Evolutionary conservation across 64 coral and sea anemone species (phyloP).

Genomic region (Porites australiensis): DNA sequence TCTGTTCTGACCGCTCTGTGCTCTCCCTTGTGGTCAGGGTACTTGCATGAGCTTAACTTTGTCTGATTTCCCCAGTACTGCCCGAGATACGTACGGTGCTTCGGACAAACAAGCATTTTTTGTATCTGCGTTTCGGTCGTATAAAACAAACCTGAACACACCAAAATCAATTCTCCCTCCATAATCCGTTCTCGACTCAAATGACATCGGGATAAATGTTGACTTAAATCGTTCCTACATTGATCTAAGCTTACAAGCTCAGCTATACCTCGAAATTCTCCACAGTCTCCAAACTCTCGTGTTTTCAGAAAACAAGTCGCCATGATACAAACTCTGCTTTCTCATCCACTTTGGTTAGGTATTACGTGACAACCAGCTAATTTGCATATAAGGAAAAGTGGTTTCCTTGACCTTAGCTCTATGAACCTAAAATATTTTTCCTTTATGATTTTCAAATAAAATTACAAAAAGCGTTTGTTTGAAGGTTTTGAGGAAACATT

Average conservation of each 20-base stretch:
- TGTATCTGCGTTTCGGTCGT: constrained; percentile 37
- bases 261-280: neutral
- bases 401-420: no score
- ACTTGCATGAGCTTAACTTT: constrained; percentile 52
- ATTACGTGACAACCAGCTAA: constrained; percentile 1
- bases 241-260: constrained; percentile 11
- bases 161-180: constrained; percentile 60
- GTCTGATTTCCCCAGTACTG: constrained; percentile 67
- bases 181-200: neutral
- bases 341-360: neutral
- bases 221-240: neutral
- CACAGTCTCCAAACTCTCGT: neutral
- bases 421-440: no score
- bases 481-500: neutral
- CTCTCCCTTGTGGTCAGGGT: constrained; percentile 61
- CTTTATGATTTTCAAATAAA: no score
- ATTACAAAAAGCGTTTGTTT: no score
- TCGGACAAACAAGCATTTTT: constrained; percentile 60
- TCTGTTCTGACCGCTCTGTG: constrained; percentile 62
- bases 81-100: constrained; percentile 53
- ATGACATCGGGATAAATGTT: constrained; percentile 9
- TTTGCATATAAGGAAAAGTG: no score
- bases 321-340: neutral
- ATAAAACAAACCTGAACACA: constrained; percentile 56
- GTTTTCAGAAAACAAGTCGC: neutral